These are phyloP conservation scores for Psylliodes chrysocephalus DNA, from an alignment of 2,888 invertebrate genomes.

Conservation along the genomic window DNA sequence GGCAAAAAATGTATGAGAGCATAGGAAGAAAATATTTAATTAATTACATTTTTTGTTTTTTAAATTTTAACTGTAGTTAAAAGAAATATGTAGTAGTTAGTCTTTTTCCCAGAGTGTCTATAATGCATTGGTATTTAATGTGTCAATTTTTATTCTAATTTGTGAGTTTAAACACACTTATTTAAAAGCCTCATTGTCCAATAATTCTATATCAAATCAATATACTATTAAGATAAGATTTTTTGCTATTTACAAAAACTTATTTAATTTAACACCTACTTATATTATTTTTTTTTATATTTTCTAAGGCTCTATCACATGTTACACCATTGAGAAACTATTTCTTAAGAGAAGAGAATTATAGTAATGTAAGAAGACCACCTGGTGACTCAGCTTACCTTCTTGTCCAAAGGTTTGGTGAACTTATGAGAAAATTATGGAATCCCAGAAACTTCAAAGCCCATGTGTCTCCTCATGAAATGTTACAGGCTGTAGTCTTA, in stretches of 20 bases:
- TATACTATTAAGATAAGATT: constrained; percentile 5
- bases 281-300: constrained; percentile 30
- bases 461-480: constrained; percentile 99
- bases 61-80: too few relatives aligned
- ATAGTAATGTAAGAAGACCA: constrained; percentile 86
- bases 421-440: constrained; percentile 97
- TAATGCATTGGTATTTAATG: too few relatives aligned
- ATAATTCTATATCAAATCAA: too few relatives aligned
- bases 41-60: too few relatives aligned
- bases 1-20: too few relatives aligned
- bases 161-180: too few relatives aligned
- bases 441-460: constrained; percentile 99
- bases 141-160: too few relatives aligned
- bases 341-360: constrained; percentile 94
- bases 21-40: too few relatives aligned
- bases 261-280: not conserved
- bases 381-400: constrained; percentile 95
- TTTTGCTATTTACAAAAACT: not conserved
- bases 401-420: constrained; percentile 93
- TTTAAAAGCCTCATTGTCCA: too few relatives aligned
- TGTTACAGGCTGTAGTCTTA: constrained; percentile 97
- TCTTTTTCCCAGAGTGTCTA: too few relatives aligned
- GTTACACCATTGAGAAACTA: constrained; percentile 95
- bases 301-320: constrained; percentile 87
- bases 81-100: too few relatives aligned